Evolutionary conservation across 2,113 vertebrate species (phyloP).

Genomic region (Phalacrocorax brasilianus): DNA sequence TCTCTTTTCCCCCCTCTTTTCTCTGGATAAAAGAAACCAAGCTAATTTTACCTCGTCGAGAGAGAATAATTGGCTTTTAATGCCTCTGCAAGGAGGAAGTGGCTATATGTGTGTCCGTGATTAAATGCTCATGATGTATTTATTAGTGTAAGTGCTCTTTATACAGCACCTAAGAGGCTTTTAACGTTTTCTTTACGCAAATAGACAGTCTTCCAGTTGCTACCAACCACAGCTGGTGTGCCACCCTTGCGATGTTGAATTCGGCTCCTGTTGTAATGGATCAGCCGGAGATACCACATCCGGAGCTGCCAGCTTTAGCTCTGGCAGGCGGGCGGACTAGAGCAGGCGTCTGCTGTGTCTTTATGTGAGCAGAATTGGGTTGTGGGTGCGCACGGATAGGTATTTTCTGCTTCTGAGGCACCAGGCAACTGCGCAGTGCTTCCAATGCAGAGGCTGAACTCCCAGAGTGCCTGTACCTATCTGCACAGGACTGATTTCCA

Average conservation of each 20-base stretch:
- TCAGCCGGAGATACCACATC: not conserved
- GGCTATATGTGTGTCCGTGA: not conserved
- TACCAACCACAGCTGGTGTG: not conserved
- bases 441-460: not conserved
- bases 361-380: constrained; percentile 41
- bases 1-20: not conserved
- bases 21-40: not conserved
- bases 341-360: not conserved
- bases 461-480: not conserved
- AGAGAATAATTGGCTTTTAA: not conserved
- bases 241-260: not conserved
- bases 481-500: not conserved
- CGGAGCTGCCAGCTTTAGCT: not conserved
- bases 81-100: not conserved
- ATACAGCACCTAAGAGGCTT: not conserved
- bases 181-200: not conserved
- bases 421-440: constrained; percentile 37
- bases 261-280: not conserved
- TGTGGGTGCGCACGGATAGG: constrained; percentile 5
- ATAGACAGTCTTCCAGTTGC: not conserved
- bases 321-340: not conserved
- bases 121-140: not conserved
- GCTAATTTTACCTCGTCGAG: not conserved
- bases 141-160: not conserved
- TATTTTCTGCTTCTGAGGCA: constrained; percentile 4